phyloP scores from a whole-genome alignment of 2,797 vertebrate genomes.

The Brachyalestes nurse region DNA sequence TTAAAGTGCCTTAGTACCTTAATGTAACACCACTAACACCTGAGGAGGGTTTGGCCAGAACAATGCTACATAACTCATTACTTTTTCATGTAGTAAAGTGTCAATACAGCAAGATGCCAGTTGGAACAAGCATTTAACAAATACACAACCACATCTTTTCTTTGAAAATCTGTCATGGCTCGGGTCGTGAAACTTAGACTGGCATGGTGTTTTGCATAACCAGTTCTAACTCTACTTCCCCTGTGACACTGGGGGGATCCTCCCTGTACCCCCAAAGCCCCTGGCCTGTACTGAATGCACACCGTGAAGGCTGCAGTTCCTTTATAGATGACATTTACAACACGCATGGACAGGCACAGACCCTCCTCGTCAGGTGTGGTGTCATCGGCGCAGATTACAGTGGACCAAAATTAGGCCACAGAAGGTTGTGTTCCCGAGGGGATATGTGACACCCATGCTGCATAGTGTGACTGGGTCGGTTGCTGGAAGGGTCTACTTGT shows the following conservation, averaged over 20 bases:
- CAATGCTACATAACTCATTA: neutral
- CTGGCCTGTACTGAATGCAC: conserved; percentile 26
- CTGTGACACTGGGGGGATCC: neutral
- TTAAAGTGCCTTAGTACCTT: too few relatives aligned
- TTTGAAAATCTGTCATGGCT: neutral
- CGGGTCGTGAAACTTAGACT: conserved; percentile 11
- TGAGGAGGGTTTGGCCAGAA: too few relatives aligned
- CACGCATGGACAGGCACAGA: conserved; percentile 31
- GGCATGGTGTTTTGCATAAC: conserved; percentile 17
- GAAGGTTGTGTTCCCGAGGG: conserved; percentile 41
- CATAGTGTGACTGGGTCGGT: conserved; percentile 36
- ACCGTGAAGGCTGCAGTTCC: conserved; percentile 35
- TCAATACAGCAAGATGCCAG: neutral
- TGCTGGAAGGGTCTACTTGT: conserved; percentile 2
- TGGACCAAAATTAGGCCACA: conserved; percentile 53
- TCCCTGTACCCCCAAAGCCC: conserved; percentile 16
- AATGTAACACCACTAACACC: too few relatives aligned
- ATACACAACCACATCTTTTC: neutral
- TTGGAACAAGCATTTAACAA: neutral
- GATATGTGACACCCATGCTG: conserved; percentile 41
- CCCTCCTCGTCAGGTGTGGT: conserved; percentile 27
- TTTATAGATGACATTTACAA: conserved; percentile 42
- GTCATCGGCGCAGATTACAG: conserved; percentile 50
- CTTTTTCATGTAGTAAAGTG: neutral
- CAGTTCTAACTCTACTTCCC: neutral